Conservation (phyloP, 2,888 invertebrate species). For the Drosophila stalkeri region DNA sequence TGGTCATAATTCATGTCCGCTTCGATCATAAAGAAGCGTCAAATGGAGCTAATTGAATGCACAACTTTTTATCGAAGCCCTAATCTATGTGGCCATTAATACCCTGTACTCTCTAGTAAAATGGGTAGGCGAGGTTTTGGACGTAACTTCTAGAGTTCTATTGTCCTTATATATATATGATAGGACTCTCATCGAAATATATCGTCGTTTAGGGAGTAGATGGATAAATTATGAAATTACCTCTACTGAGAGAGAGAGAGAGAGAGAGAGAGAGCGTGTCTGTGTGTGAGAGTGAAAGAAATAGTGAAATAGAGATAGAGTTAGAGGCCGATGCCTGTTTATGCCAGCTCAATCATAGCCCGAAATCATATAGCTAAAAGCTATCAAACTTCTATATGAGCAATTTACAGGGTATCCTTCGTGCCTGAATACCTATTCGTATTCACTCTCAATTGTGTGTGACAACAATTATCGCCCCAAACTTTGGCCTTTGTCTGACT, state of each 20-base stretch:
- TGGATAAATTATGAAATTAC: no score
- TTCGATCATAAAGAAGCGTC: conserved; percentile 36
- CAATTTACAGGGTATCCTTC: background rate
- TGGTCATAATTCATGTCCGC: conserved; percentile 19
- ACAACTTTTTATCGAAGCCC: conserved; percentile 17
- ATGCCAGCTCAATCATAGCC: no score
- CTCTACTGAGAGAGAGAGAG: background rate
- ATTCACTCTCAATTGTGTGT: background rate
- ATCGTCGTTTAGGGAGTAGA: no score
- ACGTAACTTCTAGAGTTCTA: background rate
- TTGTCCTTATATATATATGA: background rate
- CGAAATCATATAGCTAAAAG: background rate
- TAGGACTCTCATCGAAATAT: no score
- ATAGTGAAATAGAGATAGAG: background rate
- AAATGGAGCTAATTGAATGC: conserved; percentile 6
- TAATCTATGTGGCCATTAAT: background rate
- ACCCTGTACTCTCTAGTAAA: background rate
- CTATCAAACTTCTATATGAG: no score
- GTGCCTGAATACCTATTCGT: background rate
- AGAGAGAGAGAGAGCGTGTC: background rate
- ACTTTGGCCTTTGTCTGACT: conserved; percentile 14
- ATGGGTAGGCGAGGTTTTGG: background rate
- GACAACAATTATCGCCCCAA: conserved; percentile 24
- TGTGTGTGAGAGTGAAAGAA: background rate
- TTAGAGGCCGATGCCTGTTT: background rate